These are phyloP conservation scores for Antigone vipio DNA, from an alignment of 2,113 vertebrate genomes.

Conservation along the genomic window DNA sequence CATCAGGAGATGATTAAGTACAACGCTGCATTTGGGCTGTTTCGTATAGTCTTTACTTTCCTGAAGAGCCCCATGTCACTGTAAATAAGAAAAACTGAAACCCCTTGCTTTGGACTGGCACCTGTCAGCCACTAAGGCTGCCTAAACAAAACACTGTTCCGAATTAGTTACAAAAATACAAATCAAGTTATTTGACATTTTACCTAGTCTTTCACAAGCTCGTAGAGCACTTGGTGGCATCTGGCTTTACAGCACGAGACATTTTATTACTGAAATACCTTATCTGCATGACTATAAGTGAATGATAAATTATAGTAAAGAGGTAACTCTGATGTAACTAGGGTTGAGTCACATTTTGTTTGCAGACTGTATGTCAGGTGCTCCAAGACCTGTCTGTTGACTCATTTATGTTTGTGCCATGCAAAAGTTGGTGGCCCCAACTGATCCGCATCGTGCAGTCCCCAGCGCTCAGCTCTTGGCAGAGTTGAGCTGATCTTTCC, in stretches of 20 bases:
- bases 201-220: background rate
- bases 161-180: background rate
- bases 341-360: conserved; percentile 21
- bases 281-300: background rate
- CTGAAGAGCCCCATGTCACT: background rate
- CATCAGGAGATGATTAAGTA: background rate
- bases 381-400: background rate
- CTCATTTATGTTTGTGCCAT: background rate
- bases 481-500: background rate
- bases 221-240: background rate
- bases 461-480: background rate
- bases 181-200: background rate
- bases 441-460: background rate
- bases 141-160: background rate
- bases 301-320: conserved; percentile 6
- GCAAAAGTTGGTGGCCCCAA: background rate
- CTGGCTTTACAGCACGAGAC: background rate
- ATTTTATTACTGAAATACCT: conserved; percentile 2
- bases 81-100: background rate
- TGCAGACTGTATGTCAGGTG: background rate
- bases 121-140: background rate
- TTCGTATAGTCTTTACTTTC: background rate
- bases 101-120: background rate
- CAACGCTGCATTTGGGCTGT: background rate
- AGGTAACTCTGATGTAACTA: background rate